Conservation (phyloP, 2,888 invertebrate species). For the Archaeoteleia sp. region DNA sequence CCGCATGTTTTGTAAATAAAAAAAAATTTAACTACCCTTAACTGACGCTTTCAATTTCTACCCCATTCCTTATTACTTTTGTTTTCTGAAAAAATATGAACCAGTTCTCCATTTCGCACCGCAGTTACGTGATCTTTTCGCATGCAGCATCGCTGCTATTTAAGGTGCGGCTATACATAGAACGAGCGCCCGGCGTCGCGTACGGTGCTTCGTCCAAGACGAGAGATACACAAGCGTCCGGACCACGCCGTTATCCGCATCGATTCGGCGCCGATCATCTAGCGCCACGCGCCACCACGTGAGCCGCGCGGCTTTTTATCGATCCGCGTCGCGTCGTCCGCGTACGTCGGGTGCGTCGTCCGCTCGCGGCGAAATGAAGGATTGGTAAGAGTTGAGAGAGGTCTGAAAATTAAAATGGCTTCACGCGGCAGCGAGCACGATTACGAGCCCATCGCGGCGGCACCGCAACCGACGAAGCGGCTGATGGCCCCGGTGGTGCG, state of each 20-base stretch:
- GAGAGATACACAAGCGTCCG: constrained; percentile 35
- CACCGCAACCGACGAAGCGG: constrained; percentile 69
- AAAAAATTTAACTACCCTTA: too few species aligned
- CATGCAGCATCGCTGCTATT: constrained; percentile 65
- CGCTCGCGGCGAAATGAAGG: constrained; percentile 11
- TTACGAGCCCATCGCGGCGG: constrained; percentile 91
- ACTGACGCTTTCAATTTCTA: too few species aligned
- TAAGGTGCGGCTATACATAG: constrained; percentile 74
- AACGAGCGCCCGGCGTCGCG: constrained; percentile 55
- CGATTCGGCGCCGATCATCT: constrained; percentile 39
- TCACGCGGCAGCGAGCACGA: constrained; percentile 89
- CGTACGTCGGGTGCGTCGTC: constrained; percentile 2
- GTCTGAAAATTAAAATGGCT: constrained; percentile 54
- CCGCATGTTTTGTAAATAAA: too few species aligned
- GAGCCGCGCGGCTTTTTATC: constrained; percentile 28
- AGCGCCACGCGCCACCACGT: constrained; percentile 36
- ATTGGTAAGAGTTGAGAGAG: not conserved
- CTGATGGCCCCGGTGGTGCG: constrained; percentile 70
- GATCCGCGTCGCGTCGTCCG: constrained; percentile 43
- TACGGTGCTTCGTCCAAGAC: constrained; percentile 31
- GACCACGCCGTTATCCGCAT: constrained; percentile 41
- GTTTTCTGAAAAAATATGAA: not conserved
- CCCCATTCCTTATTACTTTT: too few species aligned
- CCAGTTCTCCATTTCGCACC: constrained; percentile 42
- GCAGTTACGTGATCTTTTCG: constrained; percentile 44